Evolutionary conservation across 2,797 vertebrate species (phyloP), one percentile per base, ranked within the genome.

Genomic region (Argentina silus): DNA sequence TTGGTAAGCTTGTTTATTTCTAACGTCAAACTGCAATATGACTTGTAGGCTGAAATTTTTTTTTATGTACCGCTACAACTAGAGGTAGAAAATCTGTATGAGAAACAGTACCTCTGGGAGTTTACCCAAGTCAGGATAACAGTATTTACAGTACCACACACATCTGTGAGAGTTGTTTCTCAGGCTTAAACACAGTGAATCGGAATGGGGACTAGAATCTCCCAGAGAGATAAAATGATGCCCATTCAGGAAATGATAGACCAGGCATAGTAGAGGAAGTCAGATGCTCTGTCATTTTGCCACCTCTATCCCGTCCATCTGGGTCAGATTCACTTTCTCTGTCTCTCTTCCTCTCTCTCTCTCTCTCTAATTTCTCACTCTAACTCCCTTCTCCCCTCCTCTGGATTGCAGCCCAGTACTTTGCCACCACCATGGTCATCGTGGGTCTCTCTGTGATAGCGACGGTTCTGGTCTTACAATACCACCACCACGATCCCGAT

Each of bases 341-440:
- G 12, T 50, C 21, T 7, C 6, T 7, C 23, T 55, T 23, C 7
- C 17, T 51, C 7, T 15, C 21, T 47, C 44, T 6, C 15, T 17
- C 17, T 47, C 60, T 42, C 6, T 23, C 15, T 57, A 5, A 6
- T 48, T 6, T 44, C 53, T 69, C 21, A 60, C 21, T 42, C 43
- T 50, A n/a, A n/a, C 43, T 36, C 4, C 8, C 0, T 0, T 60
- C 5, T 51, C 21, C 14, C 14, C 27, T 43, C 14, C 43, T 23
- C 47, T 56, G 12, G 57, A 23, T 74, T 51, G 42, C 81, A 95
- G 94, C 92, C 67, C 81, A 93, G 75, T 95, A 95, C 73, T 94
- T 95, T 85, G 91, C 93, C 67, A 90, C 90, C n/a, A 94, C 89
- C 17, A 92, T 94, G 93, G 88, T 93, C 63, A 94, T 94, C 36